Evolutionary conservation across 2,888 invertebrate species (phyloP).

Genomic region (Pammene aurita): DNA sequence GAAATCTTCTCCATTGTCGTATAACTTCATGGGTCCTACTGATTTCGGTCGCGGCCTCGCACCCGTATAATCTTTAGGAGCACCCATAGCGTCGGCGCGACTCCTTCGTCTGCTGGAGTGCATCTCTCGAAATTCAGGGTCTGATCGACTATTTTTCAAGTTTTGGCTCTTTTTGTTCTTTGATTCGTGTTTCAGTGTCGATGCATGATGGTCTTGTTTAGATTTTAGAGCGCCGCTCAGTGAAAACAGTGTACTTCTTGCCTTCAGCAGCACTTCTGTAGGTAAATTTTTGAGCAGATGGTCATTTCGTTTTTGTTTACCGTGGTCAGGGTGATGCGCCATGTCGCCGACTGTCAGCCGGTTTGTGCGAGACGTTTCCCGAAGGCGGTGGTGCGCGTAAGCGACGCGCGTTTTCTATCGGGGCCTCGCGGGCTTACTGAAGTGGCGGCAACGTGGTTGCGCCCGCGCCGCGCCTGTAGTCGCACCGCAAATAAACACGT

Average conservation of each 20-base stretch:
- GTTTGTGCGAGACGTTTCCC: constrained; percentile 15
- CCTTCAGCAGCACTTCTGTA: constrained; percentile 74
- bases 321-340: constrained; percentile 72
- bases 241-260: constrained; percentile 74
- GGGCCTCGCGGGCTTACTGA: constrained; percentile 70
- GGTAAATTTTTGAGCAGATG: constrained; percentile 75
- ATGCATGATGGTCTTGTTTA: constrained; percentile 62
- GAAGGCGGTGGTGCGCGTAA: constrained; percentile 40
- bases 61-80: constrained; percentile 54
- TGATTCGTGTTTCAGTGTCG: constrained; percentile 69
- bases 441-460: constrained; percentile 58
- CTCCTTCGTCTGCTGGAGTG: constrained; percentile 67
- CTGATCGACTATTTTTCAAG: constrained; percentile 68
- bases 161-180: constrained; percentile 75
- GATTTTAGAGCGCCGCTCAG: constrained; percentile 77
- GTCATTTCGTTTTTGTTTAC: constrained; percentile 71
- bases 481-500: constrained; percentile 77
- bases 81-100: constrained; percentile 58
- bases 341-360: constrained; percentile 53
- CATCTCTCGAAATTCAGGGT: constrained; percentile 71
- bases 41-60: constrained; percentile 69
- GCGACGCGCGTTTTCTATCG: constrained; percentile 62
- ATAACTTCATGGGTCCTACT: constrained; percentile 69
- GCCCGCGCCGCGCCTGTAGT: constrained; percentile 74
- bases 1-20: constrained; percentile 63